Base-by-base conservation (phyloP, 2,888 invertebrate genomes). In the Eulithis testata region DNA sequence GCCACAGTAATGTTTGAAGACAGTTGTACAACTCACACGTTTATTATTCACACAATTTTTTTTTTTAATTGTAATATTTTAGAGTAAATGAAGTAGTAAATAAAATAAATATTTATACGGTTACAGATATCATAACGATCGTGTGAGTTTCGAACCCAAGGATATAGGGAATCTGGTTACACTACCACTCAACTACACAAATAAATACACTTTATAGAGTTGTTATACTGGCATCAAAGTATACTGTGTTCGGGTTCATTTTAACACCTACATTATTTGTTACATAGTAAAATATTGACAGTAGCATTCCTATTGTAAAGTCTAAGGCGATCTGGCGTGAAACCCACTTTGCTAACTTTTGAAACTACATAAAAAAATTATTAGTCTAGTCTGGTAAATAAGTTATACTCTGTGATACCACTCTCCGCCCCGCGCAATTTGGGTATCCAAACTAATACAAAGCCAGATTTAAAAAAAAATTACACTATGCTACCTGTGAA, bases 301-400 rank as follows among this genome's bases (percentile, higher is more conserved):
- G 55, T 63, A 56, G 52, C 61, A 44, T 65, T 68, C 58, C 63
- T 68, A 66, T 61, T 68, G 62, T 40, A 53, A 51, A 67, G 60
- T 63, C 58, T 12, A 49, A 44, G 56, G 31, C 7, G 49, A 36
- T 58, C 68, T 66, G 69, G 61, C 62, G 57, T 27, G 62, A 59
- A 60, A 56, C 61, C 50, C 27, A 14, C 56, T 45, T 61, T 21
- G 21, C 21, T 21, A 21, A 21, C 21, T 31, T 45, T 40, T 6
- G 2, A 9, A 40, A 40, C 37, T 43, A 44, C n/a, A 44, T n/a
- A 37, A 45, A 31, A 31, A 4, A 2, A 6, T 31, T 2, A 5
- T 31, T 31, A 40, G 9, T 40, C 8, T 40, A 9, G 9, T 40
- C 0, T 11, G 6, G 40, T 40, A 40, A 40, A 40, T 31, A 31